A percentile compares a stretch with the other conserved stretches of the same genome.
Evolutionary conservation across 2,888 invertebrate species (phyloP).

Genomic region (Amaurobius ferox): DNA sequence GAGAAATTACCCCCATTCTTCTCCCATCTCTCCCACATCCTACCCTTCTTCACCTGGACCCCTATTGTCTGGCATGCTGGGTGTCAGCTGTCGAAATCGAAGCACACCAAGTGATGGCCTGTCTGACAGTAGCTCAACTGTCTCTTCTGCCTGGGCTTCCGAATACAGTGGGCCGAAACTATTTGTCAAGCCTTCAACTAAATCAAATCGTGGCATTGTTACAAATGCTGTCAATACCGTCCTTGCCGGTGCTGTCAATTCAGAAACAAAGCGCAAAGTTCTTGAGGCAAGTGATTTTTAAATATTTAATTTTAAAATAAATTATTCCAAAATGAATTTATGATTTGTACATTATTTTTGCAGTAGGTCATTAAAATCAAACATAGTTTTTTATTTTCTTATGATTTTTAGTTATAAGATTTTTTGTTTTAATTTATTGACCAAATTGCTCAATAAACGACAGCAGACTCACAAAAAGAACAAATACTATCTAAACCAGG

Average conservation of each 20-base stretch:
- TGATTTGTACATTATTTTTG: no score
- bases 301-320: neutral
- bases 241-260: slow-evolving; percentile 97
- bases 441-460: no score
- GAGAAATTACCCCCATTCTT: slow-evolving; percentile 51
- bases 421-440: no score
- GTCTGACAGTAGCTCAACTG: slow-evolving; percentile 73
- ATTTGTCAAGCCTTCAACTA: slow-evolving; percentile 97
- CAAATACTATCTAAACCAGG: no score
- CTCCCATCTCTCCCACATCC: slow-evolving; percentile 61
- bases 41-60: slow-evolving; percentile 51
- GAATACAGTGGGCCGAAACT: slow-evolving; percentile 86
- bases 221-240: slow-evolving; percentile 97
- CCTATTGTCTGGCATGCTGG: slow-evolving; percentile 31
- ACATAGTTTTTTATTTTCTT: neutral
- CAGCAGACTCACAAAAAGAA: no score
- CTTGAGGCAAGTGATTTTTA: slow-evolving; percentile 81
- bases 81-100: slow-evolving; percentile 27
- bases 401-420: no score
- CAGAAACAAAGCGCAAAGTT: slow-evolving; percentile 93
- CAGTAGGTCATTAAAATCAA: neutral
- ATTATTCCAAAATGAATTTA: neutral
- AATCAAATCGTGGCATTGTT: slow-evolving; percentile 97
- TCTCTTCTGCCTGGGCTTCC: slow-evolving; percentile 69
- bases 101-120: slow-evolving; percentile 73